Conservation (phyloP, 2,797 vertebrate genomes). For the Neosalanx taihuensis region DNA sequence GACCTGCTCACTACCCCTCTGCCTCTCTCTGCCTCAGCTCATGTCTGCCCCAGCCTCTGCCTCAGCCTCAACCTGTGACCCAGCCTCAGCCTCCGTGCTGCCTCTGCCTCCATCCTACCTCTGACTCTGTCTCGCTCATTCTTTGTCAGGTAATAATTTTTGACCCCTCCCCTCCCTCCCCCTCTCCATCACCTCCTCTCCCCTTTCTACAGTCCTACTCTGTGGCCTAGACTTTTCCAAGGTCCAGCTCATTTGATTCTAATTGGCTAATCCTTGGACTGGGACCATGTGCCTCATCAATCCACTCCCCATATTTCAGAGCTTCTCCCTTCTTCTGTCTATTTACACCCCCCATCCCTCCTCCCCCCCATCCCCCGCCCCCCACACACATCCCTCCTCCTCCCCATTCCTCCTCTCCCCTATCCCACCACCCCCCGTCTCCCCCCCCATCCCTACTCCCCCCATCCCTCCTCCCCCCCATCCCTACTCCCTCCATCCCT, state of each 20-base stretch:
- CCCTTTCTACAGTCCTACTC: conserved; percentile 56
- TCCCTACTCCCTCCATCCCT: no score
- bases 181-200: conserved; percentile 36
- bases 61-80: conserved; percentile 15
- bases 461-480: no score
- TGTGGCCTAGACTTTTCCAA: conserved; percentile 77
- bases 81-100: conserved; percentile 27
- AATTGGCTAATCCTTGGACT: conserved; percentile 71
- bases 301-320: conserved; percentile 44
- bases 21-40: conserved; percentile 17
- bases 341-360: conserved; percentile 22
- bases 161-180: conserved; percentile 18
- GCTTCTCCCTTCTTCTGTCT: conserved; percentile 9
- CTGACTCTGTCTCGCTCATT: conserved; percentile 53
- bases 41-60: neutral
- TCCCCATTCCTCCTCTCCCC: conserved; percentile 11
- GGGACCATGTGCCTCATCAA: conserved; percentile 69
- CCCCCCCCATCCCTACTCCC: no score
- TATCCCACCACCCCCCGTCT: neutral
- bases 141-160: conserved; percentile 55
- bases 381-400: conserved; percentile 46
- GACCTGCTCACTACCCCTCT: conserved; percentile 33
- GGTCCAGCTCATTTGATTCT: conserved; percentile 81
- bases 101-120: neutral
- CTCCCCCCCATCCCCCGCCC: conserved; percentile 42